Base-by-base conservation (phyloP, 1,140 invertebrate genomes). In the Bombus sibiricus region DNA sequence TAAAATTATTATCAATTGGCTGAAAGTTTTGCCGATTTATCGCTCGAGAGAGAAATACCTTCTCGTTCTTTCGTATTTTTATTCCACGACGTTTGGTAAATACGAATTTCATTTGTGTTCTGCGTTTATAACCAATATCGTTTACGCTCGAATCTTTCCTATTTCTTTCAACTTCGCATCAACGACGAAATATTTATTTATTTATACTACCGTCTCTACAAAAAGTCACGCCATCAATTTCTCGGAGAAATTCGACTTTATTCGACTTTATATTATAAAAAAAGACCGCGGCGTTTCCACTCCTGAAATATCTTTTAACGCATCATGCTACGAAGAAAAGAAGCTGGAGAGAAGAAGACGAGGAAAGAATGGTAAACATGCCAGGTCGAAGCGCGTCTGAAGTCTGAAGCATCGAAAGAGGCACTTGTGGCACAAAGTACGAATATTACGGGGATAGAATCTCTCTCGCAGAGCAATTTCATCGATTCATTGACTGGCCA, bases 391-490 rank as follows among this genome's bases (percentile, higher is more conserved):
- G 34, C n/a, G 25, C 41, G 57, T 66, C 41, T 2, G 25, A 28
- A 41, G 68, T 53, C 59, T n/a, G 41, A 34, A 59, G 68, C 32
- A 10, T 34, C 66, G 68, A 32, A 18, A 74, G 12, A 75, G 66
- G 25, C 34, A 39, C 9, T 72, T 25, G 64, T 43, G 32, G 81
- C 71, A 73, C 18, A 53, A 53, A 53, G 47, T 53, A 53, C 18
- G 47, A 22, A 18, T 18, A 18, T 47, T 47, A 47, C 47, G 15
- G 22, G 78, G 83, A 89, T 82, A 73, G 83, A 66, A 86, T 86
- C 89, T 62, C 62, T 76, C 9, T n/a, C n/a, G 0, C 75, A n/a
- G 68, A 69, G 28, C 66, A 72, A 83, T 88, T 88, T 91, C 73
- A 53, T 89, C 81, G 86, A 75, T 69, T 66, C 83, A 75, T 86